These are phyloP conservation scores for Cephus rjabovi DNA, from an alignment of 2,888 invertebrate genomes.

Conservation along the genomic window DNA sequence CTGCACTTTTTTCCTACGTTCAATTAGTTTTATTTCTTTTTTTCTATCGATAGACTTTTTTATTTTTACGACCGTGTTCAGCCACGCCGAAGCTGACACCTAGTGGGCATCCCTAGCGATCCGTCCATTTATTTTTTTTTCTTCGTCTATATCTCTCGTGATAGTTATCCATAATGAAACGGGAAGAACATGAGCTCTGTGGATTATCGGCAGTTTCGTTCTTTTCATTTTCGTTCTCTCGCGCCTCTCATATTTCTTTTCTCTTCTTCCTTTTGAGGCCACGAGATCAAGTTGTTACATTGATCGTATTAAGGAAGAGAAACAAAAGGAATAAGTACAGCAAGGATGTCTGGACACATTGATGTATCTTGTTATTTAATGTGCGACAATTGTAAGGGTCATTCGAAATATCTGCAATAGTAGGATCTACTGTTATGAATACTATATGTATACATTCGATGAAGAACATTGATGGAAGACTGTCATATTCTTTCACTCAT, in stretches of 20 bases:
- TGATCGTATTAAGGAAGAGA: neutral
- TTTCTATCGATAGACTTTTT: slow-evolving; percentile 19
- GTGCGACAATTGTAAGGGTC: neutral
- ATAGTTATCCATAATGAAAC: neutral
- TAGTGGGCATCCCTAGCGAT: neutral
- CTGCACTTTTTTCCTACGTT: neutral
- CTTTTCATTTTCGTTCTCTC: neutral
- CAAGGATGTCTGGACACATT: neutral
- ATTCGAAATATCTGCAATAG: neutral
- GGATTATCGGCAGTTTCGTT: neutral
- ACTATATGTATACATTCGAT: neutral
- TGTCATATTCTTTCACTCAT: neutral
- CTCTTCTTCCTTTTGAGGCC: neutral
- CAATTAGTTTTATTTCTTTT: slow-evolving; percentile 8
- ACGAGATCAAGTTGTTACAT: neutral
- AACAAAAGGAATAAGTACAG: neutral
- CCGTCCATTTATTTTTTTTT: neutral
- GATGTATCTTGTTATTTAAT: neutral
- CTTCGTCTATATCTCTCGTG: neutral
- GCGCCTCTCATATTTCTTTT: neutral
- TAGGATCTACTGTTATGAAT: neutral
- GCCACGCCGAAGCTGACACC: neutral
- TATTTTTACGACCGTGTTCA: neutral
- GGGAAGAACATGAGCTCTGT: neutral
- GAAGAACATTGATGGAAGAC: neutral